phyloP scores from a whole-genome alignment of 2,797 vertebrate genomes.

The Hippoglossus hippoglossus region DNA sequence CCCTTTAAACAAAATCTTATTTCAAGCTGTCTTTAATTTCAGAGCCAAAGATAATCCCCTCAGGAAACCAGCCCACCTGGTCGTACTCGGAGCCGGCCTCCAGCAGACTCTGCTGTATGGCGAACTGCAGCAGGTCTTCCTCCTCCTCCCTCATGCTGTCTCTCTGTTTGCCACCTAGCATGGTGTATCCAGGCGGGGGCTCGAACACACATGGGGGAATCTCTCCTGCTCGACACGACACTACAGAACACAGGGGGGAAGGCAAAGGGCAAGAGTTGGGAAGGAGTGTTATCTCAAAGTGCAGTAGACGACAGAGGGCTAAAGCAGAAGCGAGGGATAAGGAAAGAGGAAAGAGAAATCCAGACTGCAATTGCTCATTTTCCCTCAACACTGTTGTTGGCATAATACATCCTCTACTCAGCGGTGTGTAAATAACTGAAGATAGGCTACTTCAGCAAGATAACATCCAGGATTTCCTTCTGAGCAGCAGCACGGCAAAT shows the following conservation, averaged over 20 bases:
- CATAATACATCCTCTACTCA: not conserved
- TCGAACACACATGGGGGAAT: conserved; percentile 93
- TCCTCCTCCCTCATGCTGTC: conserved; percentile 93
- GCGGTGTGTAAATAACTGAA: conserved; percentile 1
- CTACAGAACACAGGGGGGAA: conserved; percentile 72
- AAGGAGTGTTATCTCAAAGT: conserved; percentile 34
- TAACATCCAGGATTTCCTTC: conserved; percentile 19
- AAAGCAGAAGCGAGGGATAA: conserved; percentile 6
- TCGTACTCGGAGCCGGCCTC: conserved; percentile 96
- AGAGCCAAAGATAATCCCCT: not conserved
- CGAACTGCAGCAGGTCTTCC: conserved; percentile 95
- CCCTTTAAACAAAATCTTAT: too few species aligned
- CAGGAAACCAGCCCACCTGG: conserved; percentile 83
- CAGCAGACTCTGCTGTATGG: conserved; percentile 98
- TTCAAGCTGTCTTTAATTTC: not conserved
- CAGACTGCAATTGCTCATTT: not conserved
- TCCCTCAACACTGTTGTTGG: not conserved
- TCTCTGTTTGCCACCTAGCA: conserved; percentile 91
- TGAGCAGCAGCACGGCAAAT: conserved; percentile 20
- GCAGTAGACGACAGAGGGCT: not conserved
- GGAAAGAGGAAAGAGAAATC: conserved; percentile 12
- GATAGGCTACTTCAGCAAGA: not conserved
- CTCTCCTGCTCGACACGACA: conserved; percentile 91
- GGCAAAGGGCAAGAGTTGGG: conserved; percentile 54
- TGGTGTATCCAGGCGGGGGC: conserved; percentile 92